Conservation (phyloP, 2,888 invertebrate genomes). For the Hirtodrosophila cameraria region DNA sequence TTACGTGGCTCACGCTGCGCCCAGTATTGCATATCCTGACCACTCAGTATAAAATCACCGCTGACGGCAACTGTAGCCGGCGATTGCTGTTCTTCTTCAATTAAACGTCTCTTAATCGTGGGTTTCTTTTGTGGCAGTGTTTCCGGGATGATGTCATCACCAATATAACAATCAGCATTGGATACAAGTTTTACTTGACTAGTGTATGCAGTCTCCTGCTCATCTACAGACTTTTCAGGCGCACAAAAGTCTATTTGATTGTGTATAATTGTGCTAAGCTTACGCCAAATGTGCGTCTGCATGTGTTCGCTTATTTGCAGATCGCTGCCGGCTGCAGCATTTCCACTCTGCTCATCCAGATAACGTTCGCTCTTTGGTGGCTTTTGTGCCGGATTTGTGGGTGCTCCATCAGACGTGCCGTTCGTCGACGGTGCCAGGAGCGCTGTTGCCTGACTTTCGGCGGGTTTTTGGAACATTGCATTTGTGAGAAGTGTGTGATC, state of each 20-base stretch:
- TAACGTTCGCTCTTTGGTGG: conserved; percentile 65
- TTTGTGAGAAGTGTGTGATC: conserved; percentile 73
- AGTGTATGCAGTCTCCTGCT: not conserved
- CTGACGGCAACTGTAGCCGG: conserved; percentile 50
- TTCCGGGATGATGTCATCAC: conserved; percentile 56
- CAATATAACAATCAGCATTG: conserved; percentile 66
- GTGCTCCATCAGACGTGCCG: too few relatives aligned
- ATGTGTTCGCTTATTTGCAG: conserved; percentile 68
- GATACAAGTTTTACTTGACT: conserved; percentile 62
- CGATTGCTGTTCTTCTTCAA: conserved; percentile 9
- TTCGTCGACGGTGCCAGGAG: too few relatives aligned
- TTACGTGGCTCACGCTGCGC: conserved; percentile 46
- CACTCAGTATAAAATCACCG: conserved; percentile 54
- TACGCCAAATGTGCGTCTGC: conserved; percentile 71
- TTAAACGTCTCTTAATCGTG: conserved; percentile 56
- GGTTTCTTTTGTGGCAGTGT: conserved; percentile 56
- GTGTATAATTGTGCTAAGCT: conserved; percentile 61
- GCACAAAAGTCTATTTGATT: conserved; percentile 65
- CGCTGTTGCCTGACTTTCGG: not conserved
- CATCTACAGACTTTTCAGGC: not conserved
- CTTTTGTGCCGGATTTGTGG: not conserved
- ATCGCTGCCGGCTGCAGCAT: conserved; percentile 45
- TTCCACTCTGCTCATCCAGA: conserved; percentile 35
- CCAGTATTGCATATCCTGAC: conserved; percentile 66
- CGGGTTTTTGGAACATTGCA: conserved; percentile 57